phyloP scores from a whole-genome alignment of 1,140 invertebrate species.

The Penaeus vannamei region DNA sequence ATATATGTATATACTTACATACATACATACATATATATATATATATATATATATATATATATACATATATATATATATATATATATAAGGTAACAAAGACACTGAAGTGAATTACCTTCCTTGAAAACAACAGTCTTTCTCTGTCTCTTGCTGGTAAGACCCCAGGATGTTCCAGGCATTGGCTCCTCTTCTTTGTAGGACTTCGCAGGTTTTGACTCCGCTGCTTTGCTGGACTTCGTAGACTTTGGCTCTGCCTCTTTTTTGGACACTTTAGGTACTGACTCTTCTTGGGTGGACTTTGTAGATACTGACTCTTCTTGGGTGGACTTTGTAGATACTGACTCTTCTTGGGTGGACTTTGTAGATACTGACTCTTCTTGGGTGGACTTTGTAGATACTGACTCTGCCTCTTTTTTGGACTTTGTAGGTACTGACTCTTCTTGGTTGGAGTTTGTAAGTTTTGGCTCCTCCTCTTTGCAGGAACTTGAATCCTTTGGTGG shows the following conservation, averaged over 20 bases:
- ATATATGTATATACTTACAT: too few species aligned
- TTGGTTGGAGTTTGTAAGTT: neutral
- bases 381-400: neutral
- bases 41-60: too few species aligned
- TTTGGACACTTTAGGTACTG: too few species aligned
- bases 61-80: neutral
- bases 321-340: neutral
- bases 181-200: neutral
- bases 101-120: conserved; percentile 38
- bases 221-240: neutral
- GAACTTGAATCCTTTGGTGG: neutral
- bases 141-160: conserved; percentile 26
- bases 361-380: neutral
- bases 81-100: neutral
- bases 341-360: too few species aligned
- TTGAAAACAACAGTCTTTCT: conserved; percentile 45
- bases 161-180: conserved; percentile 31
- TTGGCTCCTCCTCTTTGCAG: neutral
- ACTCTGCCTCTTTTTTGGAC: neutral
- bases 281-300: neutral
- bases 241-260: neutral
- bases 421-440: neutral
- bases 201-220: neutral
- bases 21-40: too few species aligned
- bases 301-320: neutral